A percentile compares a stretch with the other conserved stretches of the same genome.
These are phyloP conservation scores for Trichacis sp. DNA, from an alignment of 2,888 invertebrate species.

Conservation along the genomic window DNA sequence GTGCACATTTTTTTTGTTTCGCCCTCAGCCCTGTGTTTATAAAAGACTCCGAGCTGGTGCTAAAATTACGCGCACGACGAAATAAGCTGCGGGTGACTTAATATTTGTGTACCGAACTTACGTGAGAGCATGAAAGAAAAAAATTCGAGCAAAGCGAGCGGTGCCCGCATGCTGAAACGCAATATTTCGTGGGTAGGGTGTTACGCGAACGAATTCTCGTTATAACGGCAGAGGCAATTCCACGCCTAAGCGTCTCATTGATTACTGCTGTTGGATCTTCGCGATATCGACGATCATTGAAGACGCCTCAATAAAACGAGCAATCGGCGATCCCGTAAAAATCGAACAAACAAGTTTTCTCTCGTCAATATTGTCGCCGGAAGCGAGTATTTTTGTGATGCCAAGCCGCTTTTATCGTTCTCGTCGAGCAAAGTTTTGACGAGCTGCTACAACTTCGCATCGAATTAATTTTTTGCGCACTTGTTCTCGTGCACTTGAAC, in stretches of 20 bases:
- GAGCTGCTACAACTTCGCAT: too few species aligned
- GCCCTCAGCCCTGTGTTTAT: too few species aligned
- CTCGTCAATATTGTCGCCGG: too few species aligned
- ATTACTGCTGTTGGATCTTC: background rate
- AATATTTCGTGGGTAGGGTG: conserved; percentile 17
- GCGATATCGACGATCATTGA: too few species aligned
- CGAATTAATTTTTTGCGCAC: too few species aligned
- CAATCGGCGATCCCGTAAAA: background rate
- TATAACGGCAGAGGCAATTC: conserved; percentile 3
- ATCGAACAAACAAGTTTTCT: background rate
- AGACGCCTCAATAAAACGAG: background rate
- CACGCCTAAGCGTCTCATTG: conserved; percentile 2
- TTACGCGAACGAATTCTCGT: conserved; percentile 1
- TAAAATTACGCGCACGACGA: background rate
- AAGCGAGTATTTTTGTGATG: too few species aligned
- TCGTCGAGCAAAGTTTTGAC: too few species aligned
- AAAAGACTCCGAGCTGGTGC: background rate
- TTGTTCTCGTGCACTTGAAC: too few species aligned
- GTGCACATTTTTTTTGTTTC: too few species aligned
- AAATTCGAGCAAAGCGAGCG: conserved; percentile 12
- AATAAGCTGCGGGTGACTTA: conserved; percentile 28
- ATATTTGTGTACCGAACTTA: conserved; percentile 22
- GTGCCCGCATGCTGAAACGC: conserved; percentile 34
- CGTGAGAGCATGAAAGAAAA: conserved; percentile 20
- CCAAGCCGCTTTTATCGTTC: too few species aligned